Base-by-base conservation (phyloP, 2,888 invertebrate species). In the Drosophila nr. fundita region DNA sequence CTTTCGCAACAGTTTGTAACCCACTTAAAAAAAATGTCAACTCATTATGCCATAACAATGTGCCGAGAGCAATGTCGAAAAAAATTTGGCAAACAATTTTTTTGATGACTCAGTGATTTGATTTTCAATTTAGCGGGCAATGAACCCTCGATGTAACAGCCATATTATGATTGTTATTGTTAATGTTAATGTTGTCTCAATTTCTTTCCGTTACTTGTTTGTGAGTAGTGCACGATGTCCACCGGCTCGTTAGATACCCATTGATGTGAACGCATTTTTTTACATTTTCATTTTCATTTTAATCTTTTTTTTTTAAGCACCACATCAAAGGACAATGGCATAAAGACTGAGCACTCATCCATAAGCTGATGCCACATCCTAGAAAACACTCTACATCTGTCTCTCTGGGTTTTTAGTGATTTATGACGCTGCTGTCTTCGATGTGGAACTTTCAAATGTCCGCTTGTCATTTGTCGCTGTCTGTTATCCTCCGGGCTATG, bases 111-210 rank as follows among this genome's bases (percentile, higher is more conserved):
- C 87, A 80, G 83, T 71, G 82, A 82, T 86, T 86, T 82, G 69
- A 80, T 86, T 82, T 80, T 76, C 76, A 80, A 79, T 88, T 87
- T 71, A 72, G 75, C 75, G 89, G 82, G 74, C 87, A 79, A 66
- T 78, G 87, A 87, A 82, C 89, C 65, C 76, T 66, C 48, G 68
- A 73, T 72, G 59, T 18, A 45, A 24, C 18, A 29, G 57, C 40
- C 65, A 57, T 48, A 62, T 68, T 58, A 38, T 66, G 57, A 30
- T 15, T 40, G 4, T 27, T 36, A 36, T 53, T 74, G 21, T 27
- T 15, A 24, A 21, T 74, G 21, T 27, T 27, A 2, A 45, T 45
- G 45, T 21, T 24, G 45, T 45, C 45, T 64, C 38, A 45, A 68
- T 42, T 62, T 63, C 53, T 54, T 65, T 61, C 59, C 55, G 62